Evolutionary conservation across 2,113 vertebrate species (phyloP), one percentile per base, ranked within the genome.

Genomic region (Spea multiplicata): DNA sequence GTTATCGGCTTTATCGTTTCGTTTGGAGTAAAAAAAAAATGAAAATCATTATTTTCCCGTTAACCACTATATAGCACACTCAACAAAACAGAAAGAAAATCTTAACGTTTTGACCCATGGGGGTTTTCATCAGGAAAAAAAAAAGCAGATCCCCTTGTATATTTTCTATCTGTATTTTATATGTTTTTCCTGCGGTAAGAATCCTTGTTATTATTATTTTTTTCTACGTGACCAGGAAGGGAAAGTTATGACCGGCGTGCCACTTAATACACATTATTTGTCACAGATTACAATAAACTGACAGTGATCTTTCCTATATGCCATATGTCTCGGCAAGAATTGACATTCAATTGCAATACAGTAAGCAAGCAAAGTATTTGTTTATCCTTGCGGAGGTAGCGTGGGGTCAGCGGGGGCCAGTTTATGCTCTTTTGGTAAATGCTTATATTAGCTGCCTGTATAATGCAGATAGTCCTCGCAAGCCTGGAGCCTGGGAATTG

Each of bases 401-500:
- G 45, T n/a, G 14, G 77, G 59, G 73, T 5, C 10, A 47, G 9
- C 3, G 13, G 6, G n/a, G 44, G 53, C 66, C n/a, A 5, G 59
- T 52, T 47, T 72, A 17, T 7, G 80, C 57, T 7, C 49, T 57
- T 16, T 5, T 12, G 55, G 59, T 66, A 78, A 69, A 4, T 5
- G 12, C 17, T 16, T 8, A 59, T 8, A 14, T 68, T 1, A 12
- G 48, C 66, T 5, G 47, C n/a, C 55, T 73, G 66, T 79, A 10
- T 74, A 55, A 53, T 82, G 62, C 9, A 52, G 49, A 66, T 81
- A 45, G 78, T 7, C 53, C 68, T 57, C 61, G 80, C 81, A 85
- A 66, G 50, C 68, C 8, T 12, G 72, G 82, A 74, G 75, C 81
- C 85, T 90, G 89, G 84, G 86, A 89, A 86, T 73, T n/a, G 17